Conservation (phyloP, 2,113 vertebrate species). For the Phasianus colchicus region DNA sequence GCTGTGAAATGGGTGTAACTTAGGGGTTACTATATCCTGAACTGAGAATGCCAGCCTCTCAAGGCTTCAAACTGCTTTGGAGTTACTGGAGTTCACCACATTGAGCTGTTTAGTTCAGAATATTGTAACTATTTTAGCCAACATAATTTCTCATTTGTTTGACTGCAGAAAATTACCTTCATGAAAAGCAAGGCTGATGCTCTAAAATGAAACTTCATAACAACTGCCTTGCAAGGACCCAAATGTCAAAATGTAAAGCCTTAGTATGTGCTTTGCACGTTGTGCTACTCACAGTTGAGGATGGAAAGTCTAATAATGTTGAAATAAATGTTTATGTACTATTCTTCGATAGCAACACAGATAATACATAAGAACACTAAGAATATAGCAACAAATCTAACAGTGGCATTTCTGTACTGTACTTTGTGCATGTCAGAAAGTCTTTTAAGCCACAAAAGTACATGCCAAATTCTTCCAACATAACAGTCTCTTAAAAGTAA, state of each 20-base stretch:
- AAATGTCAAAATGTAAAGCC: neutral
- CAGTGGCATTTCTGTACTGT: neutral
- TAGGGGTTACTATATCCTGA: neutral
- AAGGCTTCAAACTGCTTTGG: neutral
- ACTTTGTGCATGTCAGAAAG: neutral
- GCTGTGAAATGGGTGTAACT: neutral
- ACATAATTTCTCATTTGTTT: constrained; percentile 1
- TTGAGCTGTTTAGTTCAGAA: neutral
- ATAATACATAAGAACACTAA: neutral
- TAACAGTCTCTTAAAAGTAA: neutral
- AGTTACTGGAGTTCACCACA: neutral
- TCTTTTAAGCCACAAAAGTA: neutral
- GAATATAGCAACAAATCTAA: neutral
- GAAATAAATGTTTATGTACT: neutral
- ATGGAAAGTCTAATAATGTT: neutral
- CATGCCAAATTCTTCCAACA: neutral
- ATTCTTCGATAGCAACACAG: neutral
- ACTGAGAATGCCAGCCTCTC: neutral
- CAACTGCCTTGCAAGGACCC: neutral
- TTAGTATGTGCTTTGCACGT: neutral
- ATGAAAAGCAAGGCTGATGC: neutral
- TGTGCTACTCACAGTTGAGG: neutral
- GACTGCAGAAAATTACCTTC: neutral
- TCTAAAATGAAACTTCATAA: neutral
- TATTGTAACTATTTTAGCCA: neutral